These are phyloP conservation scores for Acipenser ruthenus DNA, from an alignment of 2,797 vertebrate species.

Conservation along the genomic window DNA sequence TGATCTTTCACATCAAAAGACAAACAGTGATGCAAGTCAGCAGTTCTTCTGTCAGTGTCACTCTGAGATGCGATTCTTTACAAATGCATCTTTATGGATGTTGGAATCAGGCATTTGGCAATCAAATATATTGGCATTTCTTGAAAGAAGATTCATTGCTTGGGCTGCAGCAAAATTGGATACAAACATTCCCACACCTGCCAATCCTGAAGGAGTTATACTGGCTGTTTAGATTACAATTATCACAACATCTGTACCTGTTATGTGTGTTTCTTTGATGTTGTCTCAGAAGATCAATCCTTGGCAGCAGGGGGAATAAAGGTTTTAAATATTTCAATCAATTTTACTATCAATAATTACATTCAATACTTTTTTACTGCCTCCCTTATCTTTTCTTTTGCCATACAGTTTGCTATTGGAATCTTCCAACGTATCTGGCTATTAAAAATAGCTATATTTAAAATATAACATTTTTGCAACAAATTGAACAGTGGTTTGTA, in stretches of 20 bases:
- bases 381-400: too few species aligned
- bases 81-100: conserved; percentile 80
- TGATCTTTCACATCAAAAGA: conserved; percentile 99
- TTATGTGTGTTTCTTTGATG: conserved; percentile 62
- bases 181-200: conserved; percentile 44
- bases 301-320: conserved; percentile 57
- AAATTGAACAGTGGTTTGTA: too few species aligned
- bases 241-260: conserved; percentile 66
- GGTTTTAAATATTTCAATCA: conserved; percentile 43
- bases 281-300: conserved; percentile 65
- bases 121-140: conserved; percentile 97
- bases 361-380: too few species aligned
- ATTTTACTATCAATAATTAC: too few species aligned
- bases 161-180: conserved; percentile 69
- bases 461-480: conserved; percentile 48
- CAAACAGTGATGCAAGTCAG: conserved; percentile 98
- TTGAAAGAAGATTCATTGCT: conserved; percentile 92
- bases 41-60: conserved; percentile 99
- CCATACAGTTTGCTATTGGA: too few species aligned
- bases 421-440: too few species aligned
- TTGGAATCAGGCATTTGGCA: conserved; percentile 82
- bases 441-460: conserved; percentile 34
- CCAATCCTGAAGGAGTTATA: conserved; percentile 39
- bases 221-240: conserved; percentile 55
- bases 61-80: conserved; percentile 90